Evolutionary conservation across 2,113 vertebrate genomes (phyloP).

Genomic region (Neotoma lepida): DNA sequence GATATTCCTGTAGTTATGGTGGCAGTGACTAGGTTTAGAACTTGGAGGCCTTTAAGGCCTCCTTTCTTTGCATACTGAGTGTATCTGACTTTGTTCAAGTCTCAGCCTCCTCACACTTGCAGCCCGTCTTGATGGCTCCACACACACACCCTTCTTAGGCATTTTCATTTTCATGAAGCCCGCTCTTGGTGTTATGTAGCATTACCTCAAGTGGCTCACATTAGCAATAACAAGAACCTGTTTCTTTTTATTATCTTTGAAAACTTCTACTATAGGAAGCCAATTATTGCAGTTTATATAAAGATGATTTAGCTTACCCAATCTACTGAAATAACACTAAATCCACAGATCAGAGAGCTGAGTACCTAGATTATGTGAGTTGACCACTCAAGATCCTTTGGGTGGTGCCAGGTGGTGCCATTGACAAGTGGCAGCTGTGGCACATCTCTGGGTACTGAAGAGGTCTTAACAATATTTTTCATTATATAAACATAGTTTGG

Average conservation of each 20-base stretch:
- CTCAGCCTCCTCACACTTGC: background rate
- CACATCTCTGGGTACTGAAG: background rate
- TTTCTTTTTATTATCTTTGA: constrained; percentile 26
- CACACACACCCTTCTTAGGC: background rate
- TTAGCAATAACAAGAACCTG: background rate
- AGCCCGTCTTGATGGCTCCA: background rate
- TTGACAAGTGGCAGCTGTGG: background rate
- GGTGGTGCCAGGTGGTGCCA: background rate
- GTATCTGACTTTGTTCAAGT: background rate
- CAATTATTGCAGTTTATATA: background rate
- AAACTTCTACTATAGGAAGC: constrained; percentile 46
- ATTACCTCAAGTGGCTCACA: background rate
- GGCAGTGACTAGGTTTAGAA: background rate
- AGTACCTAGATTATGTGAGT: background rate
- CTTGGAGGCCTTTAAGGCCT: background rate
- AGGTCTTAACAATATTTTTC: background rate
- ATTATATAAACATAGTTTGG: background rate
- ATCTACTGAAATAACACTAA: constrained; percentile 6
- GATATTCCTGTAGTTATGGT: background rate
- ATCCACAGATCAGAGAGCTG: background rate
- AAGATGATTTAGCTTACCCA: background rate
- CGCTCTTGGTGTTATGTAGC: background rate
- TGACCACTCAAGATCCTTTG: background rate
- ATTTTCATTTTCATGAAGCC: background rate
- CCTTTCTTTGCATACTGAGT: background rate